These are phyloP conservation scores for Protosalanx chinensis DNA, from an alignment of 2,797 vertebrate species.

Conservation along the genomic window DNA sequence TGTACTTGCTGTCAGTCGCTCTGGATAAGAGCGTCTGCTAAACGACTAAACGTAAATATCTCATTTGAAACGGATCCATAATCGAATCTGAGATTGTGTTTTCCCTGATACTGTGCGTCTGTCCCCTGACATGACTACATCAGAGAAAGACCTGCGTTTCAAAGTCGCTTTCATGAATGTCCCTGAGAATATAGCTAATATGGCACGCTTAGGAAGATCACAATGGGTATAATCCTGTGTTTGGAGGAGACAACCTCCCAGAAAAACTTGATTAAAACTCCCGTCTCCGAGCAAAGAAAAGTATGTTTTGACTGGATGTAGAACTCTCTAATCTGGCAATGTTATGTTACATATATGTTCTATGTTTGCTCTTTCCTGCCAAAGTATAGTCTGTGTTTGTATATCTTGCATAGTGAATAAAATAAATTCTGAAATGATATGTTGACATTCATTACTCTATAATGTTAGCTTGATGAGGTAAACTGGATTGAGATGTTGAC, in stretches of 20 bases:
- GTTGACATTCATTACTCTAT: background rate
- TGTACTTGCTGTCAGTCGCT: too few relatives aligned
- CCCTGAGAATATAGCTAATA: slow-evolving; percentile 55
- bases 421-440: background rate
- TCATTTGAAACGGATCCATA: slow-evolving; percentile 62
- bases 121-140: slow-evolving; percentile 55
- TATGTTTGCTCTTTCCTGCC: too few relatives aligned
- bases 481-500: background rate
- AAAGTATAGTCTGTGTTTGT: too few relatives aligned
- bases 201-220: slow-evolving; percentile 56
- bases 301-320: slow-evolving; percentile 45
- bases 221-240: slow-evolving; percentile 56
- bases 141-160: slow-evolving; percentile 54
- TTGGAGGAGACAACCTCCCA: slow-evolving; percentile 56
- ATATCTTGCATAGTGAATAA: too few relatives aligned
- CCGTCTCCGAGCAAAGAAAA: slow-evolving; percentile 36
- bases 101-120: slow-evolving; percentile 34
- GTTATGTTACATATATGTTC: too few relatives aligned
- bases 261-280: slow-evolving; percentile 40
- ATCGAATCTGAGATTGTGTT: slow-evolving; percentile 62
- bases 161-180: slow-evolving; percentile 64
- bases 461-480: background rate
- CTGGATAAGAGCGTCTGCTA: too few relatives aligned
- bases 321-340: slow-evolving; percentile 49
- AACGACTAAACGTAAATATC: slow-evolving; percentile 23